These are phyloP conservation scores for Cossypha polioptera DNA, from an alignment of 2,797 vertebrate species.

Conservation along the genomic window DNA sequence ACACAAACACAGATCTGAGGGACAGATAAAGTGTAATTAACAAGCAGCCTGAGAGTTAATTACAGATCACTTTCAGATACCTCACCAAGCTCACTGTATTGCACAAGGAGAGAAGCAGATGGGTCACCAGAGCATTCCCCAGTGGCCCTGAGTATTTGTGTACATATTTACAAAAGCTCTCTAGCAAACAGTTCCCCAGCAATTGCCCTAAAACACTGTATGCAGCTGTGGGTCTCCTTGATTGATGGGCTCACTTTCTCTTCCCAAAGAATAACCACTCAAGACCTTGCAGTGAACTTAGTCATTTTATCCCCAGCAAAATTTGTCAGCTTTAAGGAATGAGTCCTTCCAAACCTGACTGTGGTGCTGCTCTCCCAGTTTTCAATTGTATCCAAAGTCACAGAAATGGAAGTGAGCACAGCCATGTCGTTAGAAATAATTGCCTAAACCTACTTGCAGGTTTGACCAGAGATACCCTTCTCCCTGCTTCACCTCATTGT, in stretches of 20 bases:
- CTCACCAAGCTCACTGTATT: background rate
- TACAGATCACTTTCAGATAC: background rate
- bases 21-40: background rate
- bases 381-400: background rate
- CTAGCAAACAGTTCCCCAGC: background rate
- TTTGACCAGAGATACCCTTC: background rate
- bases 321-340: background rate
- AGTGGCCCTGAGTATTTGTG: background rate
- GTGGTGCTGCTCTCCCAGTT: background rate
- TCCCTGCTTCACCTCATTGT: background rate
- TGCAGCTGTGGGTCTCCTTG: background rate
- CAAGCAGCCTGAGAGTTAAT: background rate
- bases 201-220: background rate
- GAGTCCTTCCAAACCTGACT: background rate
- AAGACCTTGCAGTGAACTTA: background rate
- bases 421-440: background rate
- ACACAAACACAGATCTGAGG: background rate
- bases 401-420: background rate
- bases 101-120: background rate
- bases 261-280: background rate
- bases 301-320: background rate
- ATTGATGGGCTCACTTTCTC: background rate
- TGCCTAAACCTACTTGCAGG: background rate
- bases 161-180: background rate
- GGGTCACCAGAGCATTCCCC: background rate